phyloP scores from a whole-genome alignment of 2,113 vertebrate species.

The Pollachius pollachius region DNA sequence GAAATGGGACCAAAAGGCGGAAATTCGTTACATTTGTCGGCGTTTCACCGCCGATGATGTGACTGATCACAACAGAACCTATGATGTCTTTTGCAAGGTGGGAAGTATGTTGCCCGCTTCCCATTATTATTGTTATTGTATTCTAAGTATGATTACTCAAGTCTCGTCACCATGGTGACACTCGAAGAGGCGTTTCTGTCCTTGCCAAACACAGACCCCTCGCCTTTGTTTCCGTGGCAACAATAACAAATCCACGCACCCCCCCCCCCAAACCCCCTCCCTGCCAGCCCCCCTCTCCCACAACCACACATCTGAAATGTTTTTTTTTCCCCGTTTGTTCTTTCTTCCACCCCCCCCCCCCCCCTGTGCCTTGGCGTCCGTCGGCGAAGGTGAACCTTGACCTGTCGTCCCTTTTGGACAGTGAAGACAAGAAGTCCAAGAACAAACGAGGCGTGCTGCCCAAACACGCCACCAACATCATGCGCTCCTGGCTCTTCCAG shows the following conservation, averaged over 20 bases:
- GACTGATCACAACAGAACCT: slow-evolving; percentile 31
- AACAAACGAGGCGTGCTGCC: slow-evolving; percentile 96
- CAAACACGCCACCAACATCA: slow-evolving; percentile 98
- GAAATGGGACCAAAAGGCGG: not conserved
- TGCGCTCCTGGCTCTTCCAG: slow-evolving; percentile 99
- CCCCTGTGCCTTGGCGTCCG: slow-evolving; percentile 26
- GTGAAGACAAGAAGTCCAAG: slow-evolving; percentile 98
- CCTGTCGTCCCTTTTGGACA: slow-evolving; percentile 91
- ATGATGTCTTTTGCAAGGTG: not conserved
- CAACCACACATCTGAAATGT: not conserved
- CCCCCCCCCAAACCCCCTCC: not conserved
- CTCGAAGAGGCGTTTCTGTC: slow-evolving; percentile 68
- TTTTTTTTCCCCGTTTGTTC: not conserved
- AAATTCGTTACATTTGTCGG: not conserved
- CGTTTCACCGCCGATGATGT: slow-evolving; percentile 5
- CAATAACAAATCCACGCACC: slow-evolving; percentile 60
- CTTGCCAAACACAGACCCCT: slow-evolving; percentile 61
- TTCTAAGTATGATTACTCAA: slow-evolving; percentile 71
- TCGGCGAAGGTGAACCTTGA: slow-evolving; percentile 91
- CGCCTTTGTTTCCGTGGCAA: slow-evolving; percentile 76
- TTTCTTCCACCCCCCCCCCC: not conserved
- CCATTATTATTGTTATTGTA: slow-evolving; percentile 45
- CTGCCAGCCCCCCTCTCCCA: no score
- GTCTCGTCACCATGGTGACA: slow-evolving; percentile 78
- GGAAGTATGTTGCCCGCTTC: slow-evolving; percentile 8